phyloP scores from a whole-genome alignment of 2,888 invertebrate genomes.

The Orthosia cruda region DNA sequence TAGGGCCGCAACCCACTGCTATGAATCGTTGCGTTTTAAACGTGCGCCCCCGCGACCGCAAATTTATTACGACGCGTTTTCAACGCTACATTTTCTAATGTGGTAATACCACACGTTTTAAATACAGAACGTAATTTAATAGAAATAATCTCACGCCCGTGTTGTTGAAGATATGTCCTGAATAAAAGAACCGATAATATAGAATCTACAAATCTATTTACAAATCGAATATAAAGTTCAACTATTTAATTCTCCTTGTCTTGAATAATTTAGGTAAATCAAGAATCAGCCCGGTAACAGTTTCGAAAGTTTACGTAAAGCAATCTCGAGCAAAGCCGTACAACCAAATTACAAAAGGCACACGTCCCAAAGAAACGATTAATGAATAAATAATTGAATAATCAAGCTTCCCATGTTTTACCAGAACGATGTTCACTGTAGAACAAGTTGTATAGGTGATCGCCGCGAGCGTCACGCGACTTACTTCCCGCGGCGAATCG shows the following conservation, averaged over 20 bases:
- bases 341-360: constrained; percentile 3
- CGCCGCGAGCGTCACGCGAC: constrained; percentile 20
- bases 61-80: constrained; percentile 29
- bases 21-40: constrained; percentile 23
- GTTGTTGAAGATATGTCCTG: not conserved
- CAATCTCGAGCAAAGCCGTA: not conserved
- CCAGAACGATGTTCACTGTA: constrained; percentile 44
- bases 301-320: not conserved
- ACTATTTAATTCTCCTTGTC: not conserved
- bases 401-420: constrained; percentile 37
- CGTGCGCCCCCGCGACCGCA: not conserved
- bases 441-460: constrained; percentile 26
- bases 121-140: not conserved
- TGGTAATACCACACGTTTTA: constrained; percentile 9
- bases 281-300: not conserved
- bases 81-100: constrained; percentile 1
- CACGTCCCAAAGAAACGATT: constrained; percentile 10
- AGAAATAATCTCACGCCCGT: not conserved
- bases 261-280: not conserved
- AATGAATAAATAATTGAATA: constrained; percentile 36
- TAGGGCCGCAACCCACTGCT: constrained; percentile 31
- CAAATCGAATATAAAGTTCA: not conserved
- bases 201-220: not conserved
- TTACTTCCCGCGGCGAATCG: constrained; percentile 27
- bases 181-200: not conserved